Evolutionary conservation across 2,113 vertebrate species (phyloP).

Genomic region (Antennarius striatus): DNA sequence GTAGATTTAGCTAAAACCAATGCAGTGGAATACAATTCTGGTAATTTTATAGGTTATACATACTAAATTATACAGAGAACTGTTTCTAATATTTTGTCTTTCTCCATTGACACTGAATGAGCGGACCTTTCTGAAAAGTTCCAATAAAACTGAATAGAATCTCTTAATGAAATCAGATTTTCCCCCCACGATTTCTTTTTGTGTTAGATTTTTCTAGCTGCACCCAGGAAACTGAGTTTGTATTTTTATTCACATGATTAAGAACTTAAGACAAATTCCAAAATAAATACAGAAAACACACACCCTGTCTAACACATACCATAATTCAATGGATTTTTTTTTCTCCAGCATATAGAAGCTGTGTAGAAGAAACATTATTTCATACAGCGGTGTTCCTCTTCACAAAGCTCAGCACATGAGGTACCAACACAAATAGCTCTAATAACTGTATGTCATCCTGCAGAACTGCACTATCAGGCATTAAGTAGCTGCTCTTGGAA

Average conservation of each 20-base stretch:
- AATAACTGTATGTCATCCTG: conserved; percentile 23
- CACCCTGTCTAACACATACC: conserved; percentile 8
- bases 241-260: neutral
- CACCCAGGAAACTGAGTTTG: neutral
- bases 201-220: neutral
- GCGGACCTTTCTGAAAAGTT: neutral
- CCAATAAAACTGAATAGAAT: neutral
- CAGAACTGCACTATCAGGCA: conserved; percentile 27
- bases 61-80: neutral
- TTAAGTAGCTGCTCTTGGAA: conserved; percentile 51
- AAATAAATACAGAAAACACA: conserved; percentile 60
- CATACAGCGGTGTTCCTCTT: conserved; percentile 58
- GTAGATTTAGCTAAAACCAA: no score
- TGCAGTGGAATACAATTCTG: no score
- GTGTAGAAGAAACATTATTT: conserved; percentile 43
- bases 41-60: no score
- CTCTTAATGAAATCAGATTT: neutral
- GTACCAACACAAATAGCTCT: conserved; percentile 60
- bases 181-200: neutral
- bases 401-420: conserved; percentile 54
- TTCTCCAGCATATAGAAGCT: conserved; percentile 73
- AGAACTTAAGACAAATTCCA: conserved; percentile 11
- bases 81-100: neutral
- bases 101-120: no score
- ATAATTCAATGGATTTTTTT: conserved; percentile 25